Evolutionary conservation across 2,888 invertebrate species (phyloP).

Genomic region (Andrena chrysosceles): DNA sequence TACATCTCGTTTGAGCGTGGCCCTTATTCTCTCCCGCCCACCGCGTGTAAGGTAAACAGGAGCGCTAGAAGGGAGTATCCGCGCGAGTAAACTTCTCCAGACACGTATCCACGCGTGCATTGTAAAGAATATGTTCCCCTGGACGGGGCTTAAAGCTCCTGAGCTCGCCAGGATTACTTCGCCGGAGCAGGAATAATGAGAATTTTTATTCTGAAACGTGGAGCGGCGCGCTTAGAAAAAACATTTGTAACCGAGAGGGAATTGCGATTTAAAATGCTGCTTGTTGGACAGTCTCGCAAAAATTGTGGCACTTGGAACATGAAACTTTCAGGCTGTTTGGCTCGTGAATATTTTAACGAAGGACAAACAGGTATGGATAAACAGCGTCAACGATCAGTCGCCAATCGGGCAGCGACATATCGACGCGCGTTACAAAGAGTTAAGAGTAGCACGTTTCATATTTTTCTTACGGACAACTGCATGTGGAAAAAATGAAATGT

Average conservation of each 20-base stretch:
- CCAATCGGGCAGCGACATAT: not conserved
- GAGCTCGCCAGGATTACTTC: slow-evolving; percentile 39
- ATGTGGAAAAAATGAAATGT: too few relatives aligned
- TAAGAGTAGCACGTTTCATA: too few relatives aligned
- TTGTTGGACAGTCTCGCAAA: not conserved
- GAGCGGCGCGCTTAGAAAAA: slow-evolving; percentile 14
- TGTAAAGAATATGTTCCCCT: slow-evolving; percentile 43
- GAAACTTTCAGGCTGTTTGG: not conserved
- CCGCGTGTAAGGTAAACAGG: slow-evolving; percentile 12
- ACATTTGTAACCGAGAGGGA: slow-evolving; percentile 2
- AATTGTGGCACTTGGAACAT: not conserved
- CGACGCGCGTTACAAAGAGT: too few relatives aligned
- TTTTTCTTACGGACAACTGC: too few relatives aligned
- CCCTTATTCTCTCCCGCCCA: slow-evolving; percentile 26
- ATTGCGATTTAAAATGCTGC: slow-evolving; percentile 13
- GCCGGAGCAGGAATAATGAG: slow-evolving; percentile 47
- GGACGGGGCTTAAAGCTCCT: slow-evolving; percentile 33
- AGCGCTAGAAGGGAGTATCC: slow-evolving; percentile 7
- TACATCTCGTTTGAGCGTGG: slow-evolving; percentile 40
- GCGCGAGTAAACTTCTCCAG: slow-evolving; percentile 36
- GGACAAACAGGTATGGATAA: not conserved
- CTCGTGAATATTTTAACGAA: not conserved
- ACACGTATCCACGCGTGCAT: slow-evolving; percentile 33
- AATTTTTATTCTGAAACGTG: slow-evolving; percentile 46
- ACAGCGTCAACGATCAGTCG: not conserved